Evolutionary conservation across 2,888 invertebrate species (phyloP).

Genomic region (Cetonia aurata): DNA sequence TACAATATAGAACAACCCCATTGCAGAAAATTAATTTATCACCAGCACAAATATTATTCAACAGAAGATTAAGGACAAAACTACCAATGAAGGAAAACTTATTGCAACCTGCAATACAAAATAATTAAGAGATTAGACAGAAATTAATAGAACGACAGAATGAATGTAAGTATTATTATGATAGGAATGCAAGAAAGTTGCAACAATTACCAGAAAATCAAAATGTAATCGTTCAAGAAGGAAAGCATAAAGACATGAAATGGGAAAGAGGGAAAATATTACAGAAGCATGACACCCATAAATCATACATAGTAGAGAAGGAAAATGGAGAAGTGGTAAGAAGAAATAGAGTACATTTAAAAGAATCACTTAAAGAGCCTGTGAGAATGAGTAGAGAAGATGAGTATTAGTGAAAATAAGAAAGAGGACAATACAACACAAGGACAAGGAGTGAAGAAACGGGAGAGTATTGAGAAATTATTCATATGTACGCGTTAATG

Average conservation of each 20-base stretch:
- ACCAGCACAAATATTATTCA: too few relatives aligned
- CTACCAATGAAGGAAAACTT: not conserved
- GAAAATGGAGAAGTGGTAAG: too few relatives aligned
- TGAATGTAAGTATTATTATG: constrained; percentile 4
- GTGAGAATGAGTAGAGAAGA: too few relatives aligned
- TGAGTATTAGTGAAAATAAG: too few relatives aligned
- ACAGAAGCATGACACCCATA: too few relatives aligned
- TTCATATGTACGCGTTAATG: too few relatives aligned
- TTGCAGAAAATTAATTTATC: not conserved
- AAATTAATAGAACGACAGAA: not conserved
- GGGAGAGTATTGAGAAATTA: too few relatives aligned
- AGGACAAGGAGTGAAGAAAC: too few relatives aligned
- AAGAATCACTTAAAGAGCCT: not conserved
- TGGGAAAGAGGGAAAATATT: constrained; percentile 4
- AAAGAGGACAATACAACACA: too few relatives aligned
- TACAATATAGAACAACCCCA: not conserved
- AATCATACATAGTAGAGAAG: too few relatives aligned
- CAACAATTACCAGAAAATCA: constrained; percentile 1
- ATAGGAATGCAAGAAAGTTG: not conserved
- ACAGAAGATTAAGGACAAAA: constrained; percentile 7
- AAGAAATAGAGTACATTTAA: too few relatives aligned
- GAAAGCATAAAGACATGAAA: not conserved
- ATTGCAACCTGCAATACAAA: not conserved
- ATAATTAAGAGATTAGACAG: not conserved
- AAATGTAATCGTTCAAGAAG: not conserved